Percentiles rank a stretch among this genome's conserved stretches.
phyloP scores from a whole-genome alignment of 2,113 vertebrate genomes.

The Grammomys dolichurus region DNA sequence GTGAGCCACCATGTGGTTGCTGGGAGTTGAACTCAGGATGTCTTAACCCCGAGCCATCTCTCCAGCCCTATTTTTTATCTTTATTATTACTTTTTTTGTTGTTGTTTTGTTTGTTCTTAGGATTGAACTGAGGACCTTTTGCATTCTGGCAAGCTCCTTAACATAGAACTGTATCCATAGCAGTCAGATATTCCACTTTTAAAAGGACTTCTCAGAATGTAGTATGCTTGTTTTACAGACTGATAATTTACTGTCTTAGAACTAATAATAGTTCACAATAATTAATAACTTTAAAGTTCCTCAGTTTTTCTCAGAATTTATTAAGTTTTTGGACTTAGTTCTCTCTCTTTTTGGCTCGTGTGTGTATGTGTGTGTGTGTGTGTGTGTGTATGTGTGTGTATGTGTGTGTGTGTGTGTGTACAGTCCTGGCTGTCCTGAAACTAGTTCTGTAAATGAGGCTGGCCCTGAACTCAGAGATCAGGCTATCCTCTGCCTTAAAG shows the following conservation, averaged over 20 bases:
- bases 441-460: no score
- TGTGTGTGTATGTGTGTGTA: no score
- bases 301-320: constrained; percentile 45
- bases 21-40: no score
- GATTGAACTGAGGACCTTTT: neutral
- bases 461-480: neutral
- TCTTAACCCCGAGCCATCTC: no score
- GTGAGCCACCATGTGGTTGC: no score
- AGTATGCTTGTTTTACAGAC: neutral
- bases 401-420: no score
- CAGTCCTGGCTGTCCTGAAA: no score
- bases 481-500: neutral
- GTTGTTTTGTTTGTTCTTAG: neutral
- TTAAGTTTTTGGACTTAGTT: neutral
- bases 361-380: no score
- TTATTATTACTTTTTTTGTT: neutral
- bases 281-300: constrained; percentile 40
- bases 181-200: constrained; percentile 30
- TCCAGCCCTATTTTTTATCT: no score
- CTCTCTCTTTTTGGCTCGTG: neutral
- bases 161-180: neutral
- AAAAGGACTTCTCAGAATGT: constrained; percentile 30
- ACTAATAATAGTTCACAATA: constrained; percentile 15
- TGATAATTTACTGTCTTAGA: constrained; percentile 41
- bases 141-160: neutral